Conservation (phyloP, 2,113 vertebrate genomes). For the Argyrosomus japonicus region DNA sequence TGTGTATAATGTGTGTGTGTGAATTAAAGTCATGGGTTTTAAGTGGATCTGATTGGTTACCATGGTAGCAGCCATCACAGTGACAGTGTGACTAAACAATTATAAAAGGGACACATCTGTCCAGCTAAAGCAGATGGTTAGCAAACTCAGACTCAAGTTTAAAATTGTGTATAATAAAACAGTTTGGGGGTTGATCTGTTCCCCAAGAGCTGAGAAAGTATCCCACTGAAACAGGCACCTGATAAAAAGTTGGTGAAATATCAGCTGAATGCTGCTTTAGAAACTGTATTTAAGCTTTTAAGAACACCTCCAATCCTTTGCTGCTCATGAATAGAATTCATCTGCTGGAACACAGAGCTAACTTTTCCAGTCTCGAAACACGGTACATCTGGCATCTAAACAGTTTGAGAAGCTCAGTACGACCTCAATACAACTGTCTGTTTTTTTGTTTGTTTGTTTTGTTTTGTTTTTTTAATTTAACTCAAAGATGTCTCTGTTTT, state of each 20-base stretch:
- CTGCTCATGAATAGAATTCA: background rate
- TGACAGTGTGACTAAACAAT: slow-evolving; percentile 68
- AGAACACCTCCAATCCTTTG: background rate
- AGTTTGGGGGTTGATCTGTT: background rate
- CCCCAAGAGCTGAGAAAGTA: background rate
- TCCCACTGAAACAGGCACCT: background rate
- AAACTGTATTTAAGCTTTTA: background rate
- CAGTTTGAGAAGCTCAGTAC: background rate
- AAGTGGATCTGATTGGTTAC: slow-evolving; percentile 71
- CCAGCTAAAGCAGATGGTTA: slow-evolving; percentile 39
- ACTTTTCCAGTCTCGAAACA: background rate
- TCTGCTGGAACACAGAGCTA: background rate
- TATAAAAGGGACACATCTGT: slow-evolving; percentile 65
- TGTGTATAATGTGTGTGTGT: slow-evolving; percentile 9
- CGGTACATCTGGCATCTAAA: background rate
- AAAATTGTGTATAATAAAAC: slow-evolving; percentile 5
- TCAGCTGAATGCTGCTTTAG: background rate
- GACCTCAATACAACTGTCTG: background rate
- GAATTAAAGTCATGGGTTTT: slow-evolving; percentile 55
- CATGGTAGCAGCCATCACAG: slow-evolving; percentile 62
- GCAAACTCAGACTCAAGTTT: slow-evolving; percentile 29
- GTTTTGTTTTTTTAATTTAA: background rate
- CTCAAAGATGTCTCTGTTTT: background rate
- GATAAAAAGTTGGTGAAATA: background rate
- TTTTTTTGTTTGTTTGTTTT: background rate